Evolutionary conservation across 2,888 invertebrate genomes (phyloP), one percentile per base, ranked within the genome.

Genomic region (Sesia bembeciformis): DNA sequence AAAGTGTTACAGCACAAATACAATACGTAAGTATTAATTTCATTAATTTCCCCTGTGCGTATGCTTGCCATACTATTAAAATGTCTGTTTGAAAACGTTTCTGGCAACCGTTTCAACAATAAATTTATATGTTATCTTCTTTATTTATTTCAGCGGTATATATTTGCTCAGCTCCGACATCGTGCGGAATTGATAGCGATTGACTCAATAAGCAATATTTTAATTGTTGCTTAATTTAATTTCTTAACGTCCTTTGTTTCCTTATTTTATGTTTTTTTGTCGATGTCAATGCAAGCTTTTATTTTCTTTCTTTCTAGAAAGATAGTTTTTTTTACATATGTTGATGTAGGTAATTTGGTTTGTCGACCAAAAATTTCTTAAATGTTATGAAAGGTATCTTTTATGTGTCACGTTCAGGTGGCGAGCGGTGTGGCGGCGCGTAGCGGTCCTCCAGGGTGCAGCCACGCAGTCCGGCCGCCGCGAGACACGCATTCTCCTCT

Each of bases 1-100:
- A 95, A 91, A 91, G 92, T 84, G 86, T 87, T 81, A 76, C 83
- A 89, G 87, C 85, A 88, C 85, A 88, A 87, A 85, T 84, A 84
- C 82, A 85, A 82, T 81, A 85, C 84, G 90, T 90, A 68, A 90
- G 90, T 90, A 88, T 81, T n/a, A 8, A 49, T 49, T 74, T 74
- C 74, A 23, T 23, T 23, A 23, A 23, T 2, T 1, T 23, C 23
- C 2, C 23, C 2, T 23, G 23, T 23, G 23, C 23, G 23, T 23
- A 23, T 23, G 23, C 23, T 23, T 23, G 23, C 23, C 23, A 23
- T 23, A 23, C 23, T 2, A 23, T 23, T 2, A 23, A 23, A 23
- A 23, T 23, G 23, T 23, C 23, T 23, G 23, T 23, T 23, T 23
- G 23, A 23, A 23, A 23, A 1, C 23, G 23, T 23, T 23, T 23